A percentile compares a stretch with the other conserved stretches of the same genome.
phyloP scores from a whole-genome alignment of 2,888 invertebrate genomes.

The Sphecodes monilicornis region DNA sequence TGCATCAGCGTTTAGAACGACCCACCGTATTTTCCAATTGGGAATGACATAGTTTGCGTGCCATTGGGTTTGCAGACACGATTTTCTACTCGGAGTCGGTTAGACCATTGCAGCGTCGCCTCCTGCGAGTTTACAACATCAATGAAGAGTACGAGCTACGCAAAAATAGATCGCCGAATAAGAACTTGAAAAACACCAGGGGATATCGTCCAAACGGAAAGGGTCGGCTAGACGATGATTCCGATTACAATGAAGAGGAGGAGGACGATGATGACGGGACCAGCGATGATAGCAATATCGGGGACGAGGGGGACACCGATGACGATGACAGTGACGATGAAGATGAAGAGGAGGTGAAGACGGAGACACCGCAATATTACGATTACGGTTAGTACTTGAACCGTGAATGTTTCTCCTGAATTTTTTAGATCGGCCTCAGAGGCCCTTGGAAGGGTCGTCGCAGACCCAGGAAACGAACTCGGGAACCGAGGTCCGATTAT shows the following conservation, averaged over 20 bases:
- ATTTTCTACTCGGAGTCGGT: background rate
- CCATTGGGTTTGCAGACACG: slow-evolving; percentile 5
- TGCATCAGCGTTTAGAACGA: background rate
- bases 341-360: slow-evolving; percentile 66
- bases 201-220: slow-evolving; percentile 25
- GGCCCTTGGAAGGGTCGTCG: slow-evolving; percentile 43
- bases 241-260: slow-evolving; percentile 36
- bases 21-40: background rate
- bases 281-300: slow-evolving; percentile 8
- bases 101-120: slow-evolving; percentile 28
- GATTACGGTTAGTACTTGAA: slow-evolving; percentile 77
- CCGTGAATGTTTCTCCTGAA: slow-evolving; percentile 42
- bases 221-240: slow-evolving; percentile 14
- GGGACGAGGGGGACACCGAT: slow-evolving; percentile 37
- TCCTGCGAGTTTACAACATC: slow-evolving; percentile 20
- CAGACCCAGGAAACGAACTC: slow-evolving; percentile 48
- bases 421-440: slow-evolving; percentile 66
- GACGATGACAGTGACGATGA: slow-evolving; percentile 56
- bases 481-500: slow-evolving; percentile 50
- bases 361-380: slow-evolving; percentile 59
- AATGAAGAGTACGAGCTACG: slow-evolving; percentile 11
- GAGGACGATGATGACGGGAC: slow-evolving; percentile 43
- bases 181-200: slow-evolving; percentile 15
- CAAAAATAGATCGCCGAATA: slow-evolving; percentile 41
- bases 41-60: background rate